Evolutionary conservation across 2,797 vertebrate genomes (phyloP).

Genomic region (Sternarchorhynchus goeldii): DNA sequence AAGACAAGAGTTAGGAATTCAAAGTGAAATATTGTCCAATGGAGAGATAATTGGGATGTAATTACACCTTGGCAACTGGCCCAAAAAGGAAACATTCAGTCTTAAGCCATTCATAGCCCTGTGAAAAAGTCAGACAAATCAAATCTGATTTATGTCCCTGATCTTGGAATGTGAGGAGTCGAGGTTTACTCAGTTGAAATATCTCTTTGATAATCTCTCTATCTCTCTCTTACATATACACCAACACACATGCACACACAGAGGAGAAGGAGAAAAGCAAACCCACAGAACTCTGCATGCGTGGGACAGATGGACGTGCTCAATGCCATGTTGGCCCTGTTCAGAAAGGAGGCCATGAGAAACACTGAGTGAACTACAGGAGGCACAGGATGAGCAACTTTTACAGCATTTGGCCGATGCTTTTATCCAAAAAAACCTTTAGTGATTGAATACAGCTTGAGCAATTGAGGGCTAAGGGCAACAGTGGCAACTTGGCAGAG

Average conservation of each 20-base stretch:
- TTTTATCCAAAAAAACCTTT: too few species aligned
- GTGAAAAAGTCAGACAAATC: slow-evolving; percentile 20
- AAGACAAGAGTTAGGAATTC: slow-evolving; percentile 65
- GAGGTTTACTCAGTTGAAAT: slow-evolving; percentile 21
- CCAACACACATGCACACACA: neutral
- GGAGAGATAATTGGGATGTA: slow-evolving; percentile 73
- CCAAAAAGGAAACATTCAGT: slow-evolving; percentile 56
- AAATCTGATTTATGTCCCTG: slow-evolving; percentile 35
- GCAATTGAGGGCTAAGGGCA: too few species aligned
- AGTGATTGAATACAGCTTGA: too few species aligned
- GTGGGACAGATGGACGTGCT: slow-evolving; percentile 48
- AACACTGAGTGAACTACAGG: slow-evolving; percentile 21
- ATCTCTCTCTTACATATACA: neutral
- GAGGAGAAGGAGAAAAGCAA: slow-evolving; percentile 22
- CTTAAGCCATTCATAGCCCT: slow-evolving; percentile 53
- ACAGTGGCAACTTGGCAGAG: too few species aligned
- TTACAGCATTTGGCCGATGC: too few species aligned
- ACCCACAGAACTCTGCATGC: slow-evolving; percentile 33
- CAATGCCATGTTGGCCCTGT: slow-evolving; percentile 46
- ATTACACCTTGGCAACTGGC: slow-evolving; percentile 68
- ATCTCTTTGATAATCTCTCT: slow-evolving; percentile 6
- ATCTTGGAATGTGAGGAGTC: slow-evolving; percentile 25
- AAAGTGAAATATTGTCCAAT: slow-evolving; percentile 68
- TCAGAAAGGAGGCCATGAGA: slow-evolving; percentile 37
- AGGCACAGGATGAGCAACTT: slow-evolving; percentile 27